Conservation (phyloP, 92 coral and sea anemone genomes). For the Porites cylindrica region DNA sequence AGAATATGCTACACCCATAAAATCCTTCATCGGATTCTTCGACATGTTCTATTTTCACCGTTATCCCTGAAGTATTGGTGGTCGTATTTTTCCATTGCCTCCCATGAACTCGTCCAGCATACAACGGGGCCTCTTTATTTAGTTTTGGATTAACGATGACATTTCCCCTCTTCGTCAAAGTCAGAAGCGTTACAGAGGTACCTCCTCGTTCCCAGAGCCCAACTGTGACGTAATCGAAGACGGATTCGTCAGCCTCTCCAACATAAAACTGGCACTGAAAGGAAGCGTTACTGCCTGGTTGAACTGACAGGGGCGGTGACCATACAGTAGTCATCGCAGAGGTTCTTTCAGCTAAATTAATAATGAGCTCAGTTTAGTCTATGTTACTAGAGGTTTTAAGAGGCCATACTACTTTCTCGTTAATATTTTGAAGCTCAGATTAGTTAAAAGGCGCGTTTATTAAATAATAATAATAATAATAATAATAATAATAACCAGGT, state of each 20-base stretch:
- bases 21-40: not conserved
- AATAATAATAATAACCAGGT: too few relatives aligned
- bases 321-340: too few relatives aligned
- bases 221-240: slow-evolving; percentile 3
- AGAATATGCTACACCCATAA: slow-evolving; percentile 29
- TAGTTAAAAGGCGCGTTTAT: too few relatives aligned
- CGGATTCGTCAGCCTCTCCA: not conserved
- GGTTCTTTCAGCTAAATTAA: too few relatives aligned
- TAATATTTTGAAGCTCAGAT: too few relatives aligned
- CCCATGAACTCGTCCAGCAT: not conserved
- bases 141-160: not conserved
- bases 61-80: not conserved
- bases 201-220: slow-evolving; percentile 17
- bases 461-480: too few relatives aligned
- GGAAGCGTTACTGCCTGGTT: not conserved
- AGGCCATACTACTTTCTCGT: too few relatives aligned
- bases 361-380: too few relatives aligned
- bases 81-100: not conserved
- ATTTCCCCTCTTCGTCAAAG: not conserved
- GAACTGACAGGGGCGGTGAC: not conserved
- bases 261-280: slow-evolving; percentile 5
- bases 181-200: not conserved
- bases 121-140: not conserved
- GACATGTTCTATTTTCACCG: not conserved
- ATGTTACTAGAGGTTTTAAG: too few relatives aligned